Conservation (phyloP, 2,797 vertebrate genomes). For the Chanos chanos region DNA sequence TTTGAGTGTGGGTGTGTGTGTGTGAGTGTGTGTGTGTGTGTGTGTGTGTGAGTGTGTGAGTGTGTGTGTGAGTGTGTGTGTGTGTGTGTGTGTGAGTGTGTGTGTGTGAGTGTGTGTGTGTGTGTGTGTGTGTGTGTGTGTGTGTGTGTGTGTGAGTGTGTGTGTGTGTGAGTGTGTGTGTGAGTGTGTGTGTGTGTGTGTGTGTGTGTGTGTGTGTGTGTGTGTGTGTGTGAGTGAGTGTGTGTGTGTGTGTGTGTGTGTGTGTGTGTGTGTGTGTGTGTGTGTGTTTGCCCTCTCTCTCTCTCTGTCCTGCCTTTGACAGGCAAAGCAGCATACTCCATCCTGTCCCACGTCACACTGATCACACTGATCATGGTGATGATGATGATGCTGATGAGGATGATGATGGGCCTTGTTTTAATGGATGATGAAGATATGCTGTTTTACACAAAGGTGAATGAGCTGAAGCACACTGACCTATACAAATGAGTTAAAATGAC, state of each 20-base stretch:
- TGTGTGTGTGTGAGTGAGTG: conserved; percentile 2
- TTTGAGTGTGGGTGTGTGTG: conserved; percentile 47
- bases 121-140: conserved; percentile 3
- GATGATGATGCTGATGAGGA: not conserved
- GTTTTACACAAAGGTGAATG: too few species aligned
- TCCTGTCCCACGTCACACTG: conserved; percentile 9
- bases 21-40: conserved; percentile 34
- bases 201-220: not conserved
- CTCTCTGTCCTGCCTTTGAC: too few species aligned
- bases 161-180: conserved; percentile 11
- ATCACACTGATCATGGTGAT: not conserved
- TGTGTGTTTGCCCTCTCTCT: not conserved
- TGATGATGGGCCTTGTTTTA: conserved; percentile 14
- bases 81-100: not conserved
- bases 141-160: not conserved
- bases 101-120: not conserved
- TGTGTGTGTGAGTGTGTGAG: conserved; percentile 2
- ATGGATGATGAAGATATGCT: conserved; percentile 5
- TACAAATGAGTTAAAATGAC: too few species aligned
- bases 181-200: not conserved
- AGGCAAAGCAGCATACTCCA: too few species aligned
- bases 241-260: not conserved
- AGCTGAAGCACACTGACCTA: too few species aligned
- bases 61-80: conserved; percentile 13
- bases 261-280: conserved; percentile 20